phyloP scores from a whole-genome alignment of 2,888 invertebrate species.

The Brachycybe producta region DNA sequence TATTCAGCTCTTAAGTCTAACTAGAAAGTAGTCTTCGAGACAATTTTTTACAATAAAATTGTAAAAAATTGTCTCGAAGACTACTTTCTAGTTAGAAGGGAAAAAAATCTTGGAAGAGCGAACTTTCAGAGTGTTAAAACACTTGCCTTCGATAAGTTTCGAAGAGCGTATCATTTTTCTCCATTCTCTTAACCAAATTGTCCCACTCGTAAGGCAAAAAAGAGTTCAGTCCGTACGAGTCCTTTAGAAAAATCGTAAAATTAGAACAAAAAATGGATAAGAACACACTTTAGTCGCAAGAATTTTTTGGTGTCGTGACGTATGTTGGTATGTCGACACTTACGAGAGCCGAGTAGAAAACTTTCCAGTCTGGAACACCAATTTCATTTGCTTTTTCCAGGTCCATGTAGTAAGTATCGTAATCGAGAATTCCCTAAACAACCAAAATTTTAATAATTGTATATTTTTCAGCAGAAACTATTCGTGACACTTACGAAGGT shows the following conservation, averaged over 20 bases:
- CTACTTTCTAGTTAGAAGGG: too few relatives aligned
- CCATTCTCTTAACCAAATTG: constrained; percentile 71
- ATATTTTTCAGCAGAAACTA: not conserved
- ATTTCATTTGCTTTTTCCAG: constrained; percentile 69
- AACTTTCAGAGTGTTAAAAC: not conserved
- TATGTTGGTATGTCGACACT: too few relatives aligned
- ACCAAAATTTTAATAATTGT: not conserved
- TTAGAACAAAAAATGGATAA: not conserved
- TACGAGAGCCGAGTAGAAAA: constrained; percentile 56
- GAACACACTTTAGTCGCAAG: not conserved
- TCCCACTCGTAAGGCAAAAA: constrained; percentile 84
- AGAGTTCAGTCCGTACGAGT: constrained; percentile 71
- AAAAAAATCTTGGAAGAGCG: too few relatives aligned
- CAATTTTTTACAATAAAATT: not conserved
- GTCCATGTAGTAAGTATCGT: constrained; percentile 93
- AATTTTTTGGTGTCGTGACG: not conserved
- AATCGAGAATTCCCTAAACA: constrained; percentile 72
- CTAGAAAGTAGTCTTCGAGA: too few relatives aligned
- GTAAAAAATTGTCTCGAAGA: not conserved
- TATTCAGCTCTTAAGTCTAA: too few relatives aligned
- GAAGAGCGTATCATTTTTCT: constrained; percentile 71
- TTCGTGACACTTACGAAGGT: constrained; percentile 50
- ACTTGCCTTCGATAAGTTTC: constrained; percentile 36
- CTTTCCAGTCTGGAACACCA: constrained; percentile 61
- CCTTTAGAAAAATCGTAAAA: constrained; percentile 34